phyloP scores from a whole-genome alignment of 2,888 invertebrate species.

The Leptinotarsa peninsularis region DNA sequence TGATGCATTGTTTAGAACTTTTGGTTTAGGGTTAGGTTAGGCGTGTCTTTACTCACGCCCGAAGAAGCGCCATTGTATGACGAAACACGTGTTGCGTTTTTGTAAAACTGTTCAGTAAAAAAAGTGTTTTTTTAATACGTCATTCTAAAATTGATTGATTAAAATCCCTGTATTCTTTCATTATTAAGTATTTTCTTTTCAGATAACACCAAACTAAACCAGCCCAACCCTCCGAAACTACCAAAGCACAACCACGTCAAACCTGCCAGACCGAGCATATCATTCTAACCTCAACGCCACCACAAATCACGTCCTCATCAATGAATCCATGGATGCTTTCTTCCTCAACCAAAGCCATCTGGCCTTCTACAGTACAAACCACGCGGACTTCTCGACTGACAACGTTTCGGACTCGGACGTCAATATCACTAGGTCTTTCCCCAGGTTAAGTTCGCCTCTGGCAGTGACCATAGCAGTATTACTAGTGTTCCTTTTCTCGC shows the following conservation, averaged over 20 bases:
- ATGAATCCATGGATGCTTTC: constrained; percentile 57
- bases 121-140: no score
- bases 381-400: constrained; percentile 55
- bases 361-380: constrained; percentile 51
- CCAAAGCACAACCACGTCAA: background rate
- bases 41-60: no score
- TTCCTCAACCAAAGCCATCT: constrained; percentile 59
- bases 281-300: constrained; percentile 15
- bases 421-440: constrained; percentile 59
- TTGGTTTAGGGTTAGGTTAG: no score
- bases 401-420: constrained; percentile 59
- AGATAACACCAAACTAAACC: background rate
- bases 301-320: constrained; percentile 20
- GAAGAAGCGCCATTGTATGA: no score
- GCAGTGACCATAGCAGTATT: constrained; percentile 68
- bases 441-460: constrained; percentile 63
- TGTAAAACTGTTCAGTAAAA: no score
- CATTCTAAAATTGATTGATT: no score
- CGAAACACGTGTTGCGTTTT: no score
- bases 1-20: no score
- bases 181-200: background rate
- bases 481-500: constrained; percentile 69
- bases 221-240: background rate
- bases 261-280: constrained; percentile 4
- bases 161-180: background rate